These are phyloP conservation scores for Masnerella sp. DNA, from an alignment of 2,888 invertebrate species.

Conservation along the genomic window DNA sequence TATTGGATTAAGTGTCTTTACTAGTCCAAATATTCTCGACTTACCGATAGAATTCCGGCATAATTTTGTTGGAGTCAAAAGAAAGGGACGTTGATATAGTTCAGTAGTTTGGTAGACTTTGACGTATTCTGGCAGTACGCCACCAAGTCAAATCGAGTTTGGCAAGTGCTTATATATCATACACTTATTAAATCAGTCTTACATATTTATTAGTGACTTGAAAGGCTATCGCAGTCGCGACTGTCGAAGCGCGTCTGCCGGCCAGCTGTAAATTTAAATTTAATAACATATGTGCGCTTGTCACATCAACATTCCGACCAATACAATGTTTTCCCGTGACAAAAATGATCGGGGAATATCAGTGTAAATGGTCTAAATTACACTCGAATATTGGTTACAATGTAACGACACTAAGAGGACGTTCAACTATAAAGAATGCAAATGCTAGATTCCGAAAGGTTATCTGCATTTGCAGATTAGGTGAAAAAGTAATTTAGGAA, in stretches of 20 bases:
- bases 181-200: constrained; percentile 56
- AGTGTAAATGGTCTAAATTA: no score
- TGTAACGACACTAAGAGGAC: no score
- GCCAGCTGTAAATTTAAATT: no score
- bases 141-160: constrained; percentile 52
- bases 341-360: no score
- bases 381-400: no score
- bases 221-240: background rate
- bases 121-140: constrained; percentile 48
- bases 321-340: no score
- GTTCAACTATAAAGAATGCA: no score
- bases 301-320: no score
- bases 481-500: no score
- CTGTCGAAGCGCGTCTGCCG: background rate
- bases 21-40: constrained; percentile 7
- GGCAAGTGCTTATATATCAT: constrained; percentile 53
- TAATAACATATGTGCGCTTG: no score
- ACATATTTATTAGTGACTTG: constrained; percentile 39
- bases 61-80: background rate
- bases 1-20: constrained; percentile 17
- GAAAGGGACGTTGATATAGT: constrained; percentile 29
- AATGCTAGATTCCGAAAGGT: no score
- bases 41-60: constrained; percentile 24
- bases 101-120: constrained; percentile 46
- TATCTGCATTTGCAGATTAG: no score